These are phyloP conservation scores for Numenius arquata DNA, from an alignment of 2,113 vertebrate species.

Conservation along the genomic window DNA sequence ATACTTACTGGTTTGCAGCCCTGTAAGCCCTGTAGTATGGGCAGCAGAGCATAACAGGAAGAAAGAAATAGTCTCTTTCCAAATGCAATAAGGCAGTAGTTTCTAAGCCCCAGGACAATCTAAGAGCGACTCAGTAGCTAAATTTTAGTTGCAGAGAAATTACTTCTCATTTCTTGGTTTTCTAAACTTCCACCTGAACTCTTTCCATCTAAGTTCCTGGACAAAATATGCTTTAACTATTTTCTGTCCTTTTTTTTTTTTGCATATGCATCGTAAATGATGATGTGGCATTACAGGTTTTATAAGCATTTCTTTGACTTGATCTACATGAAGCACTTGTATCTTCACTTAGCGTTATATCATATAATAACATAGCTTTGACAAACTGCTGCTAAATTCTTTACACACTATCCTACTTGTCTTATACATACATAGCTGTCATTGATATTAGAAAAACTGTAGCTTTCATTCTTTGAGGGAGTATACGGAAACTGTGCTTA, in stretches of 20 bases:
- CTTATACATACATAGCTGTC: background rate
- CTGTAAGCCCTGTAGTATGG: background rate
- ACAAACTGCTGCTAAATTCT: background rate
- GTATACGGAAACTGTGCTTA: background rate
- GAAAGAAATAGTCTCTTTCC: background rate
- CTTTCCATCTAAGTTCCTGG: background rate
- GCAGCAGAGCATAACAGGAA: background rate
- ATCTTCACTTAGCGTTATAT: background rate
- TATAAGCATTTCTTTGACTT: background rate
- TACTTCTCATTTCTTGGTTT: background rate
- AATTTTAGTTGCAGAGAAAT: background rate
- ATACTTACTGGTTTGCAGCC: background rate
- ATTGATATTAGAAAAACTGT: background rate
- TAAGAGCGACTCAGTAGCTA: background rate
- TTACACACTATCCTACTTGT: background rate
- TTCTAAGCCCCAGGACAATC: background rate
- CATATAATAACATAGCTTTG: background rate
- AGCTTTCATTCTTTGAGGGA: background rate
- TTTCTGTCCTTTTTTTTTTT: background rate
- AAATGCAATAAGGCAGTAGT: background rate
- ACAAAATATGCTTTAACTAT: background rate
- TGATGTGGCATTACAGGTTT: background rate
- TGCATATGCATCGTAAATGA: background rate
- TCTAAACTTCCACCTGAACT: background rate
- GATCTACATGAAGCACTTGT: background rate